These are phyloP conservation scores for Mastomys natalensis DNA, from an alignment of 2,113 vertebrate species.

Conservation along the genomic window DNA sequence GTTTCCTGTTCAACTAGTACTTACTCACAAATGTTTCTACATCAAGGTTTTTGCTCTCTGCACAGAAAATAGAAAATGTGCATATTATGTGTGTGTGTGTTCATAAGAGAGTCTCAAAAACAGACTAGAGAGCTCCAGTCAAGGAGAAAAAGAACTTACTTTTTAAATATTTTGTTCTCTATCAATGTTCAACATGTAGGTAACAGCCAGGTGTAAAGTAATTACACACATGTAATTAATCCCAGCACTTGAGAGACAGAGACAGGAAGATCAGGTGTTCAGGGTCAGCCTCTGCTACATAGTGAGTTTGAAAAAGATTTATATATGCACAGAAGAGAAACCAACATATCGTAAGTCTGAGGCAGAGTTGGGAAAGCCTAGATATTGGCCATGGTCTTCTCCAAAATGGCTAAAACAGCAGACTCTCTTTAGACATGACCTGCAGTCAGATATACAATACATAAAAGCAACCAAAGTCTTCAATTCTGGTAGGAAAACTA, in stretches of 20 bases:
- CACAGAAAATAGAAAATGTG: slow-evolving; percentile 7
- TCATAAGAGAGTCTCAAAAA: neutral
- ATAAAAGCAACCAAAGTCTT: slow-evolving; percentile 17
- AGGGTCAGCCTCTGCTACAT: neutral
- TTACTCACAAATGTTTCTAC: neutral
- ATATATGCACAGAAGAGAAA: neutral
- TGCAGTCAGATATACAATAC: neutral
- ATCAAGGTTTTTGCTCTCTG: neutral
- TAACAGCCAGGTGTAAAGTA: neutral
- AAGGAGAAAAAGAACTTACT: slow-evolving; percentile 23
- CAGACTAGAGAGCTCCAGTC: neutral
- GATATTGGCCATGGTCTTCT: neutral
- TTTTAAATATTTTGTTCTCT: slow-evolving; percentile 40
- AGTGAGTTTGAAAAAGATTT: neutral
- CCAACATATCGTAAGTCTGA: neutral
- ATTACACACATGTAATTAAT: neutral
- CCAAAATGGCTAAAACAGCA: neutral
- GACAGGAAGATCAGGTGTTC: neutral
- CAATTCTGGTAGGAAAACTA: neutral
- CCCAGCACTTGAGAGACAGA: neutral
- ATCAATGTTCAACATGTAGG: neutral
- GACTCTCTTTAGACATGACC: neutral
- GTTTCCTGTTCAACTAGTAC: neutral
- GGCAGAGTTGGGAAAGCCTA: neutral
- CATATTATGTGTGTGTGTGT: neutral